These are phyloP conservation scores for Drosophila prosaltans DNA, from an alignment of 1,140 invertebrate species.

Conservation along the genomic window DNA sequence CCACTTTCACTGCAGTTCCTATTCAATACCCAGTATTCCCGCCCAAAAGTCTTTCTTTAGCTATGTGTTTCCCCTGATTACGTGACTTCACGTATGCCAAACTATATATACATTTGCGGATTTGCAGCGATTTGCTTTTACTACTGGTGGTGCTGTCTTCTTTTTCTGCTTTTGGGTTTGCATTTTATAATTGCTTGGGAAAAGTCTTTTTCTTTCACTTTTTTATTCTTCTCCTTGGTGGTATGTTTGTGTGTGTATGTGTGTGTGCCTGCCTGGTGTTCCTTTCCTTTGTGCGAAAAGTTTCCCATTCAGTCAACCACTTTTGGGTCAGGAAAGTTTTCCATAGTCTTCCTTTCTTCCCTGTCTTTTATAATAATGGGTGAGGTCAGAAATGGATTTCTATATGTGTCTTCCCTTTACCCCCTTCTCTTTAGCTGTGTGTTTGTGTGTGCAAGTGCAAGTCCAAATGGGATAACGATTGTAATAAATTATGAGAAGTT, in stretches of 20 bases:
- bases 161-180: constrained; percentile 41
- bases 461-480: constrained; percentile 58
- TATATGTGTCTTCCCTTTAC: not conserved
- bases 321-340: constrained; percentile 64
- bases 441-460: constrained; percentile 7
- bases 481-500: constrained; percentile 75
- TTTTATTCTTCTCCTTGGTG: constrained; percentile 24
- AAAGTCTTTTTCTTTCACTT: constrained; percentile 53
- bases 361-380: constrained; percentile 4
- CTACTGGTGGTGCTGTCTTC: not conserved
- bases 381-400: constrained; percentile 15
- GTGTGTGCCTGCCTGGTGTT: constrained; percentile 8
- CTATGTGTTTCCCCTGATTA: constrained; percentile 36
- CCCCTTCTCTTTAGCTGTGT: not conserved
- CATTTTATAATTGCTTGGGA: constrained; percentile 75
- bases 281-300: constrained; percentile 40
- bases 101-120: constrained; percentile 33
- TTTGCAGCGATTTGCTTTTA: constrained; percentile 30
- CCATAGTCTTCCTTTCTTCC: constrained; percentile 41
- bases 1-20: constrained; percentile 75
- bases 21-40: constrained; percentile 42
- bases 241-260: not conserved
- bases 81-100: constrained; percentile 54
- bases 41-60: constrained; percentile 3
- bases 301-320: constrained; percentile 41